Evolutionary conservation across 2,888 invertebrate genomes (phyloP).

Genomic region (Cantharis lateralis): DNA sequence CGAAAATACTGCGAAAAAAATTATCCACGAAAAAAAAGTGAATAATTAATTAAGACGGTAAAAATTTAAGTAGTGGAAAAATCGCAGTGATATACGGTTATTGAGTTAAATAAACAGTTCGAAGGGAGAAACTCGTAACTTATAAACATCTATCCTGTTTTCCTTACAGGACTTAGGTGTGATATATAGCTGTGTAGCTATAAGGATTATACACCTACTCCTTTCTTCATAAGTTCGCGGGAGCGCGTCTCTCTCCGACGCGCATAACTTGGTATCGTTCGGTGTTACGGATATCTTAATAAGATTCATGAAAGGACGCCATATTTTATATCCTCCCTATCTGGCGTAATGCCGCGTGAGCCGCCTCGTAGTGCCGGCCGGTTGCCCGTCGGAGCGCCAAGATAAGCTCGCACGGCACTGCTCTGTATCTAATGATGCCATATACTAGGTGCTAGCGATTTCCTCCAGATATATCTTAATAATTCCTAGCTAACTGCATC

Average conservation of each 20-base stretch:
- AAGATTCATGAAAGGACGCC: constrained; percentile 83
- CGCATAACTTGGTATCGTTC: constrained; percentile 59
- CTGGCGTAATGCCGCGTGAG: constrained; percentile 54
- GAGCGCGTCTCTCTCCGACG: constrained; percentile 48
- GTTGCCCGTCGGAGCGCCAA: constrained; percentile 32
- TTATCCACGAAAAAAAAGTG: background rate
- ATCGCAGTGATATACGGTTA: constrained; percentile 55
- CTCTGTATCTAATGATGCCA: constrained; percentile 53
- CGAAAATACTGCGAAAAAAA: background rate
- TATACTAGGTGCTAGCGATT: constrained; percentile 53
- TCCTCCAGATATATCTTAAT: constrained; percentile 61
- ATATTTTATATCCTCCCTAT: constrained; percentile 76
- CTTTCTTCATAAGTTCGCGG: constrained; percentile 60
- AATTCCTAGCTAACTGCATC: constrained; percentile 58
- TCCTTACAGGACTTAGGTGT: constrained; percentile 58
- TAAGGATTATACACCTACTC: constrained; percentile 61
- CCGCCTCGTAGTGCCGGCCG: constrained; percentile 42
- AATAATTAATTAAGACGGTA: background rate
- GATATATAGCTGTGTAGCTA: constrained; percentile 59
- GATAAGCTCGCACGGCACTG: constrained; percentile 41
- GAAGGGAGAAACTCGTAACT: constrained; percentile 54
- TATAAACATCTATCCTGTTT: constrained; percentile 60
- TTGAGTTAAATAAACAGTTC: constrained; percentile 58
- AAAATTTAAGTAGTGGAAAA: constrained; percentile 17
- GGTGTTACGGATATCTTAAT: constrained; percentile 74